Conservation (phyloP, 1,140 invertebrate genomes). For the Drosophila albomicans region DNA sequence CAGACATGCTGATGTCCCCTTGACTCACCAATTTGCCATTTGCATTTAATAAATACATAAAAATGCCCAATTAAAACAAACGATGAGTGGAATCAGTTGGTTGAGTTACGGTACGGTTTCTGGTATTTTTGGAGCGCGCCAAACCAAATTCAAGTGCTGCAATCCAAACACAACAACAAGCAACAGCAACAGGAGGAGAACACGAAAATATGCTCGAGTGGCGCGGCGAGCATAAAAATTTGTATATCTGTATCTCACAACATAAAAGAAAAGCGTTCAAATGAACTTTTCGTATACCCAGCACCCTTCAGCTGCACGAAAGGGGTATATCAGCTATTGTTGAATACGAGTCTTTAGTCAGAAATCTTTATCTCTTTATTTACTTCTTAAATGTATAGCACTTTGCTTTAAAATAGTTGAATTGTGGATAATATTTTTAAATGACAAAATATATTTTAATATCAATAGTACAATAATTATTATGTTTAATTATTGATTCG, state of each 20-base stretch:
- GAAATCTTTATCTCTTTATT: too few species aligned
- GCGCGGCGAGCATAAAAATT: conserved; percentile 53
- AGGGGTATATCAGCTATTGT: conserved; percentile 1
- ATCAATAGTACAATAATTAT: too few species aligned
- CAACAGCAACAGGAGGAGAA: conserved; percentile 21
- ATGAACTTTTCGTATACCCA: conserved; percentile 65
- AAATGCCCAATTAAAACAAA: conserved; percentile 74
- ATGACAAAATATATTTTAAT: too few species aligned
- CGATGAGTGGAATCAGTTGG: conserved; percentile 57
- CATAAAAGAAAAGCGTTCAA: conserved; percentile 80
- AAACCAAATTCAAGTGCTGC: conserved; percentile 51
- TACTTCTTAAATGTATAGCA: too few species aligned
- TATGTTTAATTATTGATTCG: too few species aligned
- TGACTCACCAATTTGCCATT: conserved; percentile 35
- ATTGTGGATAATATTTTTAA: too few species aligned
- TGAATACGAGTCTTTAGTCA: too few species aligned
- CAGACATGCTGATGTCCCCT: conserved; percentile 9
- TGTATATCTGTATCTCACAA: conserved; percentile 65
- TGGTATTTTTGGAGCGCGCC: conserved; percentile 49
- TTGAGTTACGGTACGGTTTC: conserved; percentile 11
- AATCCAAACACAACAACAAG: conserved; percentile 33
- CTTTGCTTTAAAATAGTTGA: too few species aligned
- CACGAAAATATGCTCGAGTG: conserved; percentile 67
- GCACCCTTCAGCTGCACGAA: not conserved
- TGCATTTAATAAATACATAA: conserved; percentile 66